Base-by-base conservation (phyloP, 1,140 invertebrate species). In the Helicorthomorpha holstii region DNA sequence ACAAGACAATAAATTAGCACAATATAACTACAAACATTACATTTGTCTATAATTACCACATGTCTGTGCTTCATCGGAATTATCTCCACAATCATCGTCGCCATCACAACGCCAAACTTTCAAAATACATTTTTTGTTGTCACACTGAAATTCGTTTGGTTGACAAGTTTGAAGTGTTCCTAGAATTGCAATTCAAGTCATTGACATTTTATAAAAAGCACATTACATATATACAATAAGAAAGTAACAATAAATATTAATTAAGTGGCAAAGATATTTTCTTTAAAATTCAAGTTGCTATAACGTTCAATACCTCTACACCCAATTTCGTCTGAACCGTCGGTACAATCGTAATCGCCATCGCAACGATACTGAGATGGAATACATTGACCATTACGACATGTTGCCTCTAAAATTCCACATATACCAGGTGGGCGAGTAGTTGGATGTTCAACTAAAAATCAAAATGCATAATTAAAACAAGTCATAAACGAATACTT, bases 31-130 rank as follows among this genome's bases (percentile, higher is more conserved):
- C n/a, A n/a, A n/a, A n/a, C n/a, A n/a, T n/a, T n/a, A n/a, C n/a
- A n/a, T n/a, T n/a, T n/a, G n/a, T n/a, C n/a, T n/a, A n/a, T n/a
- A n/a, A n/a, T n/a, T n/a, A n/a, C n/a, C n/a, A n/a, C n/a, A n/a
- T n/a, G n/a, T n/a, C n/a, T n/a, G 73, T 46, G 69, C 64, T 65
- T 87, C 85, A 60, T 89, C 87, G 1, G 82, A 86, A n/a, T 78
- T 76, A 66, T 98, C 93, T 1, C 78, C 81, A 63, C 95, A 98
- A 67, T 98, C 93, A 61, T 89, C 78, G 56, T 95, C 89, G 2
- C 77, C 77, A 66, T 86, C 94, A 65, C 95, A 98, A 23, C 80
- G 68, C 90, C 92, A 97, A 3, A 85, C 79, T 63, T 93, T 94
- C 21, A 84, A 76, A 3, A 97, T 77, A 66, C 95, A 98, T 55